phyloP scores from a whole-genome alignment of 2,888 invertebrate species.

The Eretmocerus hayati region DNA sequence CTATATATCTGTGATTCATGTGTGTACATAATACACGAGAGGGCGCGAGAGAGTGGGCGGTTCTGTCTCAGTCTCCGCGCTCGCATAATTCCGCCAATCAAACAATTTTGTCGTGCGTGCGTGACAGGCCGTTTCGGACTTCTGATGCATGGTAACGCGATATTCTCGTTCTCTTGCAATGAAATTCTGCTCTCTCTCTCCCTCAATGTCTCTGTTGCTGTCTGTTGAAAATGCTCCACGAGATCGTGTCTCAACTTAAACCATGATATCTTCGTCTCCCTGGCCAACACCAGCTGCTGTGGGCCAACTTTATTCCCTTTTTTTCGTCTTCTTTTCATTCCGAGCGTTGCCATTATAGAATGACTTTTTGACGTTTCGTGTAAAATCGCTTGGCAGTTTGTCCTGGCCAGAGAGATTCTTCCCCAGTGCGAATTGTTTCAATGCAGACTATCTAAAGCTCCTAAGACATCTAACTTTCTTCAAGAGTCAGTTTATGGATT shows the following conservation, averaged over 20 bases:
- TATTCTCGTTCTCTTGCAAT: neutral
- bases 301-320: neutral
- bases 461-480: too few relatives aligned
- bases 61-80: conserved; percentile 4
- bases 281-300: neutral
- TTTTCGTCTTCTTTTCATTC: neutral
- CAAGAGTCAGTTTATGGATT: too few relatives aligned
- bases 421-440: too few relatives aligned
- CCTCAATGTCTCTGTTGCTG: neutral
- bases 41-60: conserved; percentile 12
- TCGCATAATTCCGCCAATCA: conserved; percentile 22
- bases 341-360: too few relatives aligned
- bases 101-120: conserved; percentile 15
- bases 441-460: too few relatives aligned
- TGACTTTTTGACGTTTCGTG: too few relatives aligned
- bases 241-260: neutral
- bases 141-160: conserved; percentile 7
- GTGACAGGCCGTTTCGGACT: neutral
- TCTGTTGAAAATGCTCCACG: neutral
- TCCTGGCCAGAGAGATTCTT: too few relatives aligned
- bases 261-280: neutral
- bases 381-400: too few relatives aligned
- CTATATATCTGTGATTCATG: conserved; percentile 3
- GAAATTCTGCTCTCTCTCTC: neutral
- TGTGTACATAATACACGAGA: conserved; percentile 1